phyloP scores from a whole-genome alignment of 2,888 invertebrate species.

The Hoplodrina blanda region DNA sequence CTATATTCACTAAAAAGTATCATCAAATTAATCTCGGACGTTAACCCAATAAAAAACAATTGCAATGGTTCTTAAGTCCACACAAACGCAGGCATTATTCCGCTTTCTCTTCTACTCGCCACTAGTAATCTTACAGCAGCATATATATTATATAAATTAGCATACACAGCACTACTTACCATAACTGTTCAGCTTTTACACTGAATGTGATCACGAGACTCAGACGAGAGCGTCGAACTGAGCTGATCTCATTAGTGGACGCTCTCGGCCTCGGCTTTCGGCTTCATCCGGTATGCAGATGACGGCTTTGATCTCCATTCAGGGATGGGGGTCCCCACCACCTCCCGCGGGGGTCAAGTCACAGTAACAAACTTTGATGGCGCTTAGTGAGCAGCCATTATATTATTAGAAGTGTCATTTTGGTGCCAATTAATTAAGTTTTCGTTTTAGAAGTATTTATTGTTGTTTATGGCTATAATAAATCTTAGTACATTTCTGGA shows the following conservation, averaged over 20 bases:
- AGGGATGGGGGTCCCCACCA: slow-evolving; percentile 8
- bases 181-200: slow-evolving; percentile 20
- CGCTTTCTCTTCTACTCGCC: too few species aligned
- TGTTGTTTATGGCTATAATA: neutral
- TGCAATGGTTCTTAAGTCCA: neutral
- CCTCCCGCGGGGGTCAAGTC: slow-evolving; percentile 23
- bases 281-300: slow-evolving; percentile 74
- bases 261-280: slow-evolving; percentile 48
- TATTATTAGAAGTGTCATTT: slow-evolving; percentile 30
- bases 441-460: slow-evolving; percentile 24
- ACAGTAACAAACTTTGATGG: slow-evolving; percentile 65
- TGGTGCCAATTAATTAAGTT: slow-evolving; percentile 31
- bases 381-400: slow-evolving; percentile 49
- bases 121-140: neutral
- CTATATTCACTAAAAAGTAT: neutral
- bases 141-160: slow-evolving; percentile 25
- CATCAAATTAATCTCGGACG: neutral
- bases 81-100: neutral
- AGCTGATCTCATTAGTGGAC: slow-evolving; percentile 65
- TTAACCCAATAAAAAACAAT: slow-evolving; percentile 4
- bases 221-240: slow-evolving; percentile 64
- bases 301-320: slow-evolving; percentile 61
- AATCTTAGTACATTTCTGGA: neutral
- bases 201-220: slow-evolving; percentile 24
- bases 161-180: slow-evolving; percentile 18